Conservation (phyloP, 1,140 invertebrate species). For the Anastrepha ludens region DNA sequence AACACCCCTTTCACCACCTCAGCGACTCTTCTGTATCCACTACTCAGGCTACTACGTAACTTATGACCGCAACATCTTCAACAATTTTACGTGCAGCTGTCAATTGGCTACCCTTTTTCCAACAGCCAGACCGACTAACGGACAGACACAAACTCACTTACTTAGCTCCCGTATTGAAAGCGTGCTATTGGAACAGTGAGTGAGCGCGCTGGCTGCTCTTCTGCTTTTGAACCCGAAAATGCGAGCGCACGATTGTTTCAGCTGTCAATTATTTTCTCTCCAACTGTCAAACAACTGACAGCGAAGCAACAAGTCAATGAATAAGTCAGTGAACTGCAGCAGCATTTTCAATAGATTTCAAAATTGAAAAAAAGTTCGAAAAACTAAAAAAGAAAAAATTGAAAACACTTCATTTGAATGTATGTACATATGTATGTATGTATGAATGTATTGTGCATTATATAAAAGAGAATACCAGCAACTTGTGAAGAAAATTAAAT, state of each 20-base stretch:
- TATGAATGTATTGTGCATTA: not conserved
- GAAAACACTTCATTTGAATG: not conserved
- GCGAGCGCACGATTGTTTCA: conserved; percentile 43
- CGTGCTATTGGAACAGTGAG: not conserved
- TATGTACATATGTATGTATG: not conserved
- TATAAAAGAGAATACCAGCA: not conserved
- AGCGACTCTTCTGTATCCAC: not conserved
- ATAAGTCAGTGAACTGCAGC: conserved; percentile 10
- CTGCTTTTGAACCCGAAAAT: conserved; percentile 19
- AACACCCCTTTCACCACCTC: not conserved
- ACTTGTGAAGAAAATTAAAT: not conserved
- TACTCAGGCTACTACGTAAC: not conserved
- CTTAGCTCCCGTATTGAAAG: conserved; percentile 16
- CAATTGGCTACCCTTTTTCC: conserved; percentile 33
- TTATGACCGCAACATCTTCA: conserved; percentile 38
- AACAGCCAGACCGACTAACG: not conserved
- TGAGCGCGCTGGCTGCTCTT: not conserved
- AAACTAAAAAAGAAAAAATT: not conserved
- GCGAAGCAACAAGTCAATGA: conserved; percentile 46
- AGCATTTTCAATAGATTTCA: not conserved
- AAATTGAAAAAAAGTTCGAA: not conserved
- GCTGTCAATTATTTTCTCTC: conserved; percentile 48
- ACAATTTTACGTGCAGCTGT: conserved; percentile 45
- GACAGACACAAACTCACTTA: conserved; percentile 16
- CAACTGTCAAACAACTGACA: conserved; percentile 41